These are phyloP conservation scores for Urechis unicinctus DNA, from an alignment of 2,888 invertebrate species.

Conservation along the genomic window DNA sequence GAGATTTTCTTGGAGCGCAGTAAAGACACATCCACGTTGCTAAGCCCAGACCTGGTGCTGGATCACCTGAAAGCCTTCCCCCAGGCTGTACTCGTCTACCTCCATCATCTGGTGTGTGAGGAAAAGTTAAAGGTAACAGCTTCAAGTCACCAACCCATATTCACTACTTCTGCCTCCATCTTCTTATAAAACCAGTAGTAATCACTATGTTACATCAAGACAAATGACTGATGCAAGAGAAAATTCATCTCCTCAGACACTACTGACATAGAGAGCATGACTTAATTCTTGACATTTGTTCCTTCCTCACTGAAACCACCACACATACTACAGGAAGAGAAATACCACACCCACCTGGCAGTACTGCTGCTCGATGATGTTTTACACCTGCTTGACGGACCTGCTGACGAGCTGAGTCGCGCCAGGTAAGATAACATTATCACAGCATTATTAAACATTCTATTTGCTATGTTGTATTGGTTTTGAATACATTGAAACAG, in stretches of 20 bases:
- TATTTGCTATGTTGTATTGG: too few relatives aligned
- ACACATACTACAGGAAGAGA: conserved; percentile 53
- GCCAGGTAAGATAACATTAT: conserved; percentile 45
- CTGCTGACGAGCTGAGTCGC: conserved; percentile 32
- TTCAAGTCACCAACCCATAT: too few relatives aligned
- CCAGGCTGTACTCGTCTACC: conserved; percentile 46
- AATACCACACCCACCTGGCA: conserved; percentile 54
- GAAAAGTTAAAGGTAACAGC: conserved; percentile 49
- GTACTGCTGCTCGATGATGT: conserved; percentile 53
- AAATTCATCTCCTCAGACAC: too few relatives aligned
- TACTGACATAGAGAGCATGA: too few relatives aligned
- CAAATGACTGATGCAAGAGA: too few relatives aligned
- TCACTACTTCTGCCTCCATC: too few relatives aligned
- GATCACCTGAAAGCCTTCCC: conserved; percentile 51
- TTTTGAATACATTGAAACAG: too few relatives aligned
- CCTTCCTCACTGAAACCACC: too few relatives aligned
- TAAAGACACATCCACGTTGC: conserved; percentile 35
- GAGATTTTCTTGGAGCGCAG: conserved; percentile 48
- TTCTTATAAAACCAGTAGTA: too few relatives aligned
- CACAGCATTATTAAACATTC: too few relatives aligned
- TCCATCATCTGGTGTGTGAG: conserved; percentile 51
- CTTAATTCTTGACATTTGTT: too few relatives aligned
- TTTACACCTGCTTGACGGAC: conserved; percentile 36
- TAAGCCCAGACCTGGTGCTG: conserved; percentile 48
- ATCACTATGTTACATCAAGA: too few relatives aligned